Conservation (phyloP, 2,113 vertebrate species). For the Myotis davidii region DNA sequence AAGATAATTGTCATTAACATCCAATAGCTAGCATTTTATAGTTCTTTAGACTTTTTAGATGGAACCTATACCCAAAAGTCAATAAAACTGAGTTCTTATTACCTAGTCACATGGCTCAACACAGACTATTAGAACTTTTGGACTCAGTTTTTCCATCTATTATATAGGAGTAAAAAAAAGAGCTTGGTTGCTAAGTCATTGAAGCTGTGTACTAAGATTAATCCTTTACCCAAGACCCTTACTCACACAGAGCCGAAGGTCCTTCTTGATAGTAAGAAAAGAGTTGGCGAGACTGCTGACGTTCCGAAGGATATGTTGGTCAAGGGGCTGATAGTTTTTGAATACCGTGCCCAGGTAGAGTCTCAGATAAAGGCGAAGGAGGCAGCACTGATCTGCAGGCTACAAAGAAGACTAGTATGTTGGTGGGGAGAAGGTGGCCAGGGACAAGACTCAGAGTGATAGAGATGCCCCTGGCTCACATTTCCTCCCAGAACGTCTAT, state of each 20-base stretch:
- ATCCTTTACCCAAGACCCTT: background rate
- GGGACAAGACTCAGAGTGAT: background rate
- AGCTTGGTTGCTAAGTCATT: background rate
- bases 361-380: conserved; percentile 84
- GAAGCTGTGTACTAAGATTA: background rate
- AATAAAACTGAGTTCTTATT: background rate
- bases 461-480: background rate
- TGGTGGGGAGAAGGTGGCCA: background rate
- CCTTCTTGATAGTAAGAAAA: conserved; percentile 88
- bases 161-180: background rate
- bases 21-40: background rate
- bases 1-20: background rate
- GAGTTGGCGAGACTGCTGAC: conserved; percentile 89
- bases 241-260: conserved; percentile 90
- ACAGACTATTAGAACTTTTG: background rate
- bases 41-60: conserved; percentile 27
- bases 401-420: conserved; percentile 61
- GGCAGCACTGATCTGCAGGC: conserved; percentile 88
- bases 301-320: conserved; percentile 76
- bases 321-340: conserved; percentile 81
- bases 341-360: conserved; percentile 92
- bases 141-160: background rate
- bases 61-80: background rate
- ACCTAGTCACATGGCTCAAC: background rate
- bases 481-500: background rate